phyloP scores from a whole-genome alignment of 2,113 vertebrate species.

The Paradoxurus hermaphroditus region DNA sequence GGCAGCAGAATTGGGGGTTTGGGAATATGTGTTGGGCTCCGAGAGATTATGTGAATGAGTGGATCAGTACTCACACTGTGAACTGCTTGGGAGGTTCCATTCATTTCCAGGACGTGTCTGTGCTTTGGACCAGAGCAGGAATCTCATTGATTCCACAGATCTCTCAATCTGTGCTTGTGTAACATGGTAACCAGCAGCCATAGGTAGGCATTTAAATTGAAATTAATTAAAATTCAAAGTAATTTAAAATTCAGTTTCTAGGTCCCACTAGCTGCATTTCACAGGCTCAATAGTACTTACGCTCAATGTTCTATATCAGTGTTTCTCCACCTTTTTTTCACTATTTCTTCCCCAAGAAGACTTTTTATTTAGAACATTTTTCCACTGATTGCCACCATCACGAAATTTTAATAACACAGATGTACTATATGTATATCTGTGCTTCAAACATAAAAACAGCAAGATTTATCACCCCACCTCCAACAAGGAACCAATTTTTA shows the following conservation, averaged over 20 bases:
- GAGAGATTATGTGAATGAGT: not conserved
- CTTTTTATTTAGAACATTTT: not conserved
- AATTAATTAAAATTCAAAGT: not conserved
- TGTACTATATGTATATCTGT: not conserved
- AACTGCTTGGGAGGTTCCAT: not conserved
- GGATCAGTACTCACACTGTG: not conserved
- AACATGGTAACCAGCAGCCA: not conserved
- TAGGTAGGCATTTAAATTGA: not conserved
- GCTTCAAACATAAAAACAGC: not conserved
- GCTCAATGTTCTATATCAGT: not conserved
- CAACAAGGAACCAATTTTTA: not conserved
- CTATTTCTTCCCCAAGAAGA: not conserved
- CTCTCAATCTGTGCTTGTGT: not conserved
- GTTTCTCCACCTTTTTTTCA: not conserved
- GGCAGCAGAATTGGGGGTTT: not conserved
- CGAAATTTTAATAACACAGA: not conserved
- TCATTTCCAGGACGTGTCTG: not conserved
- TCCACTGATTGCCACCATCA: not conserved
- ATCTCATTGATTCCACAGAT: not conserved
- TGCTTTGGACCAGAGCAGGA: not conserved
- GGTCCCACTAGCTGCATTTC: not conserved
- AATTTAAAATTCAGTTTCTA: constrained; percentile 28
- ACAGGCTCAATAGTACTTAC: not conserved
- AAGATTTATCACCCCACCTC: not conserved
- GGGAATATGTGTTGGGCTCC: not conserved